Evolutionary conservation across 2,113 vertebrate species (phyloP), one percentile per base, ranked within the genome.

Genomic region (Ranitomeya variabilis): DNA sequence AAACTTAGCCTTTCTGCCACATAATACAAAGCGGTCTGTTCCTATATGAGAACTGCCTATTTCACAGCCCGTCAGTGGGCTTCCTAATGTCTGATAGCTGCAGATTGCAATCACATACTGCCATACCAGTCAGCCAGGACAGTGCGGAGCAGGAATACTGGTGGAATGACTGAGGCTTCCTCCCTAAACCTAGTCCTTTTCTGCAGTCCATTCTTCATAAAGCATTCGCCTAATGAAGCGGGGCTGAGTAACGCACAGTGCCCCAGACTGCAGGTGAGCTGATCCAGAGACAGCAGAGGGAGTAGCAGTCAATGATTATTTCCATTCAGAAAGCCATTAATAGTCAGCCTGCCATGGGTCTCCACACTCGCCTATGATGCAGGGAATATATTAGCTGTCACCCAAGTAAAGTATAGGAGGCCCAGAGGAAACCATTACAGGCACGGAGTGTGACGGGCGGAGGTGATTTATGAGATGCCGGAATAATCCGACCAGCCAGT

Each of bases 391-490:
- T 89, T 78, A 79, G 67, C 81, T 89, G 87, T 89, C 87, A 85
- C 81, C 87, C 82, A 85, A n/a, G 51, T 89, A 74, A 89, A 89
- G 85, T 89, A 89, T 89, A 78, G 74, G 23, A 79, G 60, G 60
- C 87, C 87, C 87, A 89, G 62, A 89, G 87, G 87, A 89, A 89
- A 51, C 87, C 82, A 89, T 85, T 85, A 89, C 59, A 69, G 81
- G 81, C 87, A 84, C 9, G 19, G 12, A 84, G 71, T 67, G 73
- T 89, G 81, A 77, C 16, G 45, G 67, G 73, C 54, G 82, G 31
- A 78, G 23, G 82, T 89, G 87, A 89, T 84, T 89, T 89, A 89
- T 59, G 87, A 69, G 60, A 89, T 89, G 87, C 31, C n/a, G 52
- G 23, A 64, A 11, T 89, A 67, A 54, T 83, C 52, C 51, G 26